Base-by-base conservation (phyloP, 2,113 vertebrate genomes). In the Antechinus stuartii region DNA sequence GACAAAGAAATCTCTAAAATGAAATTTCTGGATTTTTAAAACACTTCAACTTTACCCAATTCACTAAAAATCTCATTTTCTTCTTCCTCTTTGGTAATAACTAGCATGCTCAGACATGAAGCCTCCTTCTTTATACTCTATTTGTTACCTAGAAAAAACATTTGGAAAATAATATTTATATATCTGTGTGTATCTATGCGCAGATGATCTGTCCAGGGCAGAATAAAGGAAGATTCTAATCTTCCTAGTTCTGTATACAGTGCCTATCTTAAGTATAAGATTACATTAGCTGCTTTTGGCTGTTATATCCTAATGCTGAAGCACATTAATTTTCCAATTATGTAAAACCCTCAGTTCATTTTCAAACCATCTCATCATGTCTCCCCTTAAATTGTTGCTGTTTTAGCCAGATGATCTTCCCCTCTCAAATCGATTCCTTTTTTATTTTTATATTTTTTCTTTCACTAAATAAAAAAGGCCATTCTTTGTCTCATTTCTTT, bases 11-110 rank as follows among this genome's bases (percentile, higher is more conserved):
- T 3, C 35, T n/a, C 30, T n/a, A 76, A 84, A 84, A 8, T 47
- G 55, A 54, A 47, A 47, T 94, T 24, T 90, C 42, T 76, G 68
- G 3, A 50, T 5, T 26, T n/a, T 22, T 47, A 11, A 61, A 91
- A 95, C 22, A 90, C 91, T 95, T 94, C 68, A 95, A 0, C 0
- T 26, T 9, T 98, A 98, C 98, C 98, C 98, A 96, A 89, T 96
- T 98, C 97, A 90, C 94, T 96, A 0, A 61, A 95, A 92, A 89
- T 54, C 16, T 91, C 94, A 1, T 19, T 55, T 89, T 93, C 96
- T 23, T 97, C 97, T 16, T 98, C 97, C 16, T 98, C 98, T 95
- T 99, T 98, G 53, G 91, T 53, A 93, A 99, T 99, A 46, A 98
- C 0, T 96, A 98, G 98, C 99, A 99, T 99, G 90, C 98, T 98